These are phyloP conservation scores for Smutsia gigantea DNA, from an alignment of 2,797 vertebrate species.

Conservation along the genomic window DNA sequence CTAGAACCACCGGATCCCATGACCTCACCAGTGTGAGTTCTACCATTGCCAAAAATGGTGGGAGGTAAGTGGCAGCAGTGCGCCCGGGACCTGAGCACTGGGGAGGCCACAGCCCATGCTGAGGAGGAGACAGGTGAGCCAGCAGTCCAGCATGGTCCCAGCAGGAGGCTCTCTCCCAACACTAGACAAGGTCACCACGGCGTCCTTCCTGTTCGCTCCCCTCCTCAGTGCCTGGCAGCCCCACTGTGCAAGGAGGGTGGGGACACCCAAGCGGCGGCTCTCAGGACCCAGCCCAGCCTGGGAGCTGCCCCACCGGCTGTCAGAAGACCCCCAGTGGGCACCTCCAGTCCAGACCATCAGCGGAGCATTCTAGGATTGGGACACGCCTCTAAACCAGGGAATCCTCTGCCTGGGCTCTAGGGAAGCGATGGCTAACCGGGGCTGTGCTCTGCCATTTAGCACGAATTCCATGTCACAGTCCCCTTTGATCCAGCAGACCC, in stretches of 20 bases:
- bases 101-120: not conserved
- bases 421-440: not conserved
- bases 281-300: not conserved
- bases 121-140: not conserved
- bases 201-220: not conserved
- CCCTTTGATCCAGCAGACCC: not conserved
- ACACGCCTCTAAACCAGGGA: not conserved
- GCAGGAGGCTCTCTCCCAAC: not conserved
- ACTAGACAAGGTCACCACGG: not conserved
- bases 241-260: not conserved
- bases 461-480: not conserved
- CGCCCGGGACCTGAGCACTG: not conserved
- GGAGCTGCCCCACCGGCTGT: not conserved
- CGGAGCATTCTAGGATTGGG: not conserved
- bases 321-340: not conserved
- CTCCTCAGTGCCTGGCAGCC: too few relatives aligned
- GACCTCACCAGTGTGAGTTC: conserved; percentile 99
- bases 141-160: not conserved
- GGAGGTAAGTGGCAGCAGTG: conserved; percentile 78
- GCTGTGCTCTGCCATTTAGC: not conserved
- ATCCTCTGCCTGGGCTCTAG: not conserved
- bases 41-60: conserved; percentile 99
- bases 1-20: conserved; percentile 99
- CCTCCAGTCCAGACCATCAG: not conserved
- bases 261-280: not conserved